Evolutionary conservation across 2,113 vertebrate species (phyloP).

Genomic region (Pteropus alecto): DNA sequence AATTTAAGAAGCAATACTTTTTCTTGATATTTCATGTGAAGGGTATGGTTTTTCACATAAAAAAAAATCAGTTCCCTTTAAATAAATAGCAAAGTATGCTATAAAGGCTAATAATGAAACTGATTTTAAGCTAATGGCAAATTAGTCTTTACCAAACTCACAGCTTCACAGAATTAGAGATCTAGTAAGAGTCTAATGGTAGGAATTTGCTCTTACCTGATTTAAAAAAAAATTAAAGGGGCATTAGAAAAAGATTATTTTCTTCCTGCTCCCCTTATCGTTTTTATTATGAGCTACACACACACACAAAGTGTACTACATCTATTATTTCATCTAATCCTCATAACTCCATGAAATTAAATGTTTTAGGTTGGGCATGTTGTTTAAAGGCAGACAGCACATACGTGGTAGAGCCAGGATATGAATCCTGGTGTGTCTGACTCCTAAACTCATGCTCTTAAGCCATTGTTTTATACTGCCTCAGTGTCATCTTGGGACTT

Average conservation of each 20-base stretch:
- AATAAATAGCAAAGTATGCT: neutral
- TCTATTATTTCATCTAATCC: slow-evolving; percentile 12
- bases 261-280: neutral
- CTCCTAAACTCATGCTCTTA: neutral
- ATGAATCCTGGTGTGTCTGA: neutral
- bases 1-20: neutral
- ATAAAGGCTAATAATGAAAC: neutral
- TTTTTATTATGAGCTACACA: neutral
- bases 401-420: neutral
- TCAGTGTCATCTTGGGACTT: neutral
- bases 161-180: neutral
- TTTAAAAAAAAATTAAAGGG: neutral
- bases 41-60: neutral
- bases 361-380: neutral
- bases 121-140: slow-evolving; percentile 11
- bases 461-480: neutral
- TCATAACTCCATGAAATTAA: neutral
- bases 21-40: neutral
- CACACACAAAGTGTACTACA: neutral
- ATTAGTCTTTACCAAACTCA: neutral
- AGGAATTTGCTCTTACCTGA: neutral
- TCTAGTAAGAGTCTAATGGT: neutral
- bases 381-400: neutral
- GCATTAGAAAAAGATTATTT: neutral
- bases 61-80: neutral